phyloP scores from a whole-genome alignment of 1,140 invertebrate species.

The Lucilia sericata region DNA sequence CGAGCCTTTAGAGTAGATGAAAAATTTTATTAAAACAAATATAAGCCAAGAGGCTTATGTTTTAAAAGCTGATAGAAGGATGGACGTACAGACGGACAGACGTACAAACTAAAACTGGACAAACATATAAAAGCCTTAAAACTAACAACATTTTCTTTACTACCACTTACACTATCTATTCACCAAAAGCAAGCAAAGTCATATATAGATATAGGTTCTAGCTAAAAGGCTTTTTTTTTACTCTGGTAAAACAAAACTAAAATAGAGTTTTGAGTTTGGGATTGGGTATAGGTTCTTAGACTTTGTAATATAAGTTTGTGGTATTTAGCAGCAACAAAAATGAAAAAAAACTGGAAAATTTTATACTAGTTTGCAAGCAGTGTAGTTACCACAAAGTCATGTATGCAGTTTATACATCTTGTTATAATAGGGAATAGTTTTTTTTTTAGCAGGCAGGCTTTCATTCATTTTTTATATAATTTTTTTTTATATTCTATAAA shows the following conservation, averaged over 20 bases:
- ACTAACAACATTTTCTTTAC: constrained; percentile 35
- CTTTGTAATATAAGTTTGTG: background rate
- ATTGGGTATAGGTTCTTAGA: background rate
- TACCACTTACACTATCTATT: background rate
- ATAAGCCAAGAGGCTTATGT: constrained; percentile 31
- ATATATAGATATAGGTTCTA: background rate
- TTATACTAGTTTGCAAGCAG: background rate
- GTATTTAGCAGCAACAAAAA: background rate
- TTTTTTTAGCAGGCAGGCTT: background rate
- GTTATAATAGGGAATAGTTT: constrained; percentile 24
- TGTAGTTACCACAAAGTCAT: constrained; percentile 19
- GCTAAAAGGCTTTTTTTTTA: background rate
- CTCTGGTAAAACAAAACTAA: background rate
- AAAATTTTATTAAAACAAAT: constrained; percentile 40
- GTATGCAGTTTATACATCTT: constrained; percentile 37
- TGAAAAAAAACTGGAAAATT: too few relatives aligned
- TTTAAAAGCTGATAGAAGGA: background rate
- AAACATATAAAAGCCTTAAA: background rate
- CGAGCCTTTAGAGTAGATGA: constrained; percentile 7
- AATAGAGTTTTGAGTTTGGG: background rate
- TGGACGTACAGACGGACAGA: too few relatives aligned
- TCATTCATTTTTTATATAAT: background rate
- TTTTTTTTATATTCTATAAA: background rate
- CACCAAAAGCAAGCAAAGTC: background rate
- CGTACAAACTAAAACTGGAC: background rate